These are phyloP conservation scores for Agrochola macilenta DNA, from an alignment of 2,888 invertebrate genomes.

Conservation along the genomic window DNA sequence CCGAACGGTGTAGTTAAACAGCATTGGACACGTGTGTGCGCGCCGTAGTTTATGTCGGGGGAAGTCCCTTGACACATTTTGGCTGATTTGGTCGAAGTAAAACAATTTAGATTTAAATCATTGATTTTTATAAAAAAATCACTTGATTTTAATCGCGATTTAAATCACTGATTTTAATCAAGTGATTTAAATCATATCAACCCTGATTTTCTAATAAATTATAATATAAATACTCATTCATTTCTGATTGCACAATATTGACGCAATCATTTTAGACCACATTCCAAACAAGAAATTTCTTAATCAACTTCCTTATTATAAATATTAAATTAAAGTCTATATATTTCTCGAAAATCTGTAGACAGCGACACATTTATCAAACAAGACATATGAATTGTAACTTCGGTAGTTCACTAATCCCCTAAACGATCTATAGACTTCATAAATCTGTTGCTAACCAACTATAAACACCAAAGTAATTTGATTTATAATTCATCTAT, in stretches of 20 bases:
- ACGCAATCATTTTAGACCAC: constrained; percentile 47
- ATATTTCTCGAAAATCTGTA: constrained; percentile 36
- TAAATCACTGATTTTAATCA: too few relatives aligned
- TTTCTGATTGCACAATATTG: constrained; percentile 44
- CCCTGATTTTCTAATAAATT: too few relatives aligned
- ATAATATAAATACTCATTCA: constrained; percentile 14
- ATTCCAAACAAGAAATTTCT: constrained; percentile 48
- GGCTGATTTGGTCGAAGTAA: too few relatives aligned
- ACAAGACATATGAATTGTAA: constrained; percentile 51
- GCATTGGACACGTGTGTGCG: too few relatives aligned
- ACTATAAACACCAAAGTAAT: constrained; percentile 42
- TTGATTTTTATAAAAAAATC: too few relatives aligned
- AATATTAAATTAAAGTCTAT: constrained; percentile 45
- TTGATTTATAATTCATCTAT: constrained; percentile 56
- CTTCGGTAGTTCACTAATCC: constrained; percentile 62
- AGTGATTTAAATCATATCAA: too few relatives aligned
- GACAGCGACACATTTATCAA: constrained; percentile 48
- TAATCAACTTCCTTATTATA: constrained; percentile 54
- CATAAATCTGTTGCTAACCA: constrained; percentile 60
- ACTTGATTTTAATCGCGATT: too few relatives aligned
- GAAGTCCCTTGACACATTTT: too few relatives aligned
- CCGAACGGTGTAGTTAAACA: too few relatives aligned
- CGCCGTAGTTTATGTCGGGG: too few relatives aligned
- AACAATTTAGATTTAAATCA: too few relatives aligned
- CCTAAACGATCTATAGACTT: constrained; percentile 49